Evolutionary conservation across 2,113 vertebrate genomes (phyloP).

Genomic region (Halcyon senegalensis): DNA sequence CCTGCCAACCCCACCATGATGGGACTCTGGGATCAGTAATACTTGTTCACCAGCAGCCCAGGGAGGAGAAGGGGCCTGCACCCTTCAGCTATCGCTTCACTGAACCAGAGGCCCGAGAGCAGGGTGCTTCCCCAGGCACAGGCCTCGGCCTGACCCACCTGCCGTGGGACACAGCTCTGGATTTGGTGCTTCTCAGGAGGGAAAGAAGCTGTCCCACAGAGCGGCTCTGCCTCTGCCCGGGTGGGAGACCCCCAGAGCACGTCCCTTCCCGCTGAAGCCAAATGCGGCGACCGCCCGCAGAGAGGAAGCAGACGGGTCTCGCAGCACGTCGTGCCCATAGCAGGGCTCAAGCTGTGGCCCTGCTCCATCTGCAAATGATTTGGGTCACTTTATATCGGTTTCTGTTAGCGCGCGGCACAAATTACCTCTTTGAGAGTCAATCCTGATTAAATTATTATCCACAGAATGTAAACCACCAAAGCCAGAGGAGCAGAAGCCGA

Average conservation of each 20-base stretch:
- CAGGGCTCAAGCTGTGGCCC: background rate
- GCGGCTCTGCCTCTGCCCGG: fast-evolving
- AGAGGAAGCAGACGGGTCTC: background rate
- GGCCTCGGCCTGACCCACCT: background rate
- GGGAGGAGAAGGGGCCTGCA: background rate
- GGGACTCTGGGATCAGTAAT: background rate
- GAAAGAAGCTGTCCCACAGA: background rate
- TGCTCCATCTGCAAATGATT: background rate
- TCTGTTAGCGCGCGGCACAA: background rate
- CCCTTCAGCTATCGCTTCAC: fast-evolving
- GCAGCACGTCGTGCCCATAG: background rate
- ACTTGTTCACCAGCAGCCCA: background rate
- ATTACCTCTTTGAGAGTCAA: background rate
- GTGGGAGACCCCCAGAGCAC: background rate
- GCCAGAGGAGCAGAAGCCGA: background rate
- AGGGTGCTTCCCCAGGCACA: background rate
- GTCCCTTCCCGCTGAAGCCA: background rate
- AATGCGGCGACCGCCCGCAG: fast-evolving
- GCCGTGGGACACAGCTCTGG: fast-evolving
- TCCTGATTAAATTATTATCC: background rate
- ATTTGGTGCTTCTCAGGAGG: background rate
- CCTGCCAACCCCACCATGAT: background rate
- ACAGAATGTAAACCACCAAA: background rate
- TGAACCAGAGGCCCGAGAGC: fast-evolving
- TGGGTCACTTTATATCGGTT: background rate